phyloP scores from a whole-genome alignment of 2,797 vertebrate species.

The Premnoplex brunnescens region DNA sequence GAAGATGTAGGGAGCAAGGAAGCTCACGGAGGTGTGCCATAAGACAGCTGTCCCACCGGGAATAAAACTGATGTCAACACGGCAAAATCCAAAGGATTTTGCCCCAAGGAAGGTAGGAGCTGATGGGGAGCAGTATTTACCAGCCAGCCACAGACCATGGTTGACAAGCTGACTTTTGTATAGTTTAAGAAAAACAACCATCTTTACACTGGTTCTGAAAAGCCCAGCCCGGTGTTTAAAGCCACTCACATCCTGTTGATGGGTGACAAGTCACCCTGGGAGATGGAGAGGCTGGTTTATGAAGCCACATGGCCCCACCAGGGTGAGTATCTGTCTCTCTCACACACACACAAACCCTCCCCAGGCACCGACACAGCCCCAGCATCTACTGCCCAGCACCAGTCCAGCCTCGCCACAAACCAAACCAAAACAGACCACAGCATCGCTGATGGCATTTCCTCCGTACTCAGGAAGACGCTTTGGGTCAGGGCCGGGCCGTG shows the following conservation, averaged over 20 bases:
- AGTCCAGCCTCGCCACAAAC: neutral
- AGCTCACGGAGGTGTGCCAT: fast-evolving
- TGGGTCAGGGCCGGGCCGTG: neutral
- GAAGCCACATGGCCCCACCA: neutral
- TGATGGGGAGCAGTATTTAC: fast-evolving
- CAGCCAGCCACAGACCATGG: neutral
- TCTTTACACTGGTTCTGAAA: neutral
- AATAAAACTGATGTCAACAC: neutral
- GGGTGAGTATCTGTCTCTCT: fast-evolving
- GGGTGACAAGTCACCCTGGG: neutral
- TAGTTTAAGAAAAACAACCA: neutral
- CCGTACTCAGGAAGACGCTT: fast-evolving
- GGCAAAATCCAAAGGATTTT: slow-evolving; percentile 1
- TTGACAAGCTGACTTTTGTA: neutral
- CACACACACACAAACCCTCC: fast-evolving
- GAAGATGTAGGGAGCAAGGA: fast-evolving
- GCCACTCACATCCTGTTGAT: fast-evolving
- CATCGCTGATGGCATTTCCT: neutral
- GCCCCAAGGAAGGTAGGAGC: neutral
- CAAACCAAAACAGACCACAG: neutral
- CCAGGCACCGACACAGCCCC: neutral
- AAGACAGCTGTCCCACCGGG: neutral
- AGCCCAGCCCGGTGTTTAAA: neutral
- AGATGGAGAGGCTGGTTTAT: neutral
- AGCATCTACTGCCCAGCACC: neutral